phyloP scores from a whole-genome alignment of 2,797 vertebrate species.

The Pogonophryne albipinna region DNA sequence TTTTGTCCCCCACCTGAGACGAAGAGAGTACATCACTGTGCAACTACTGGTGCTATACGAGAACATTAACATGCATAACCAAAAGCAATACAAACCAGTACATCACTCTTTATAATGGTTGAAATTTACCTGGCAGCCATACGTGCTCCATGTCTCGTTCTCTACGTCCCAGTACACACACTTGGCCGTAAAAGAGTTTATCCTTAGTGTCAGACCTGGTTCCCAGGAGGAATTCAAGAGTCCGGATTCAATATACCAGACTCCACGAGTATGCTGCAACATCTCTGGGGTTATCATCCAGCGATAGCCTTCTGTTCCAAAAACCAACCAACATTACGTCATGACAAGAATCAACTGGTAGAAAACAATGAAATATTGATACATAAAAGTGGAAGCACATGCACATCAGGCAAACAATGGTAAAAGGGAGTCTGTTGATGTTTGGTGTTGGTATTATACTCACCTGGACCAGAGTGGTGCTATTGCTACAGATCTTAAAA shows the following conservation, averaged over 20 bases:
- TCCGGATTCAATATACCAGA: constrained; percentile 72
- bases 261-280: constrained; percentile 53
- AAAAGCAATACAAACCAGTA: not conserved
- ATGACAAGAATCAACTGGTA: not conserved
- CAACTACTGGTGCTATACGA: not conserved
- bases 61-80: not conserved
- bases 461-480: not conserved
- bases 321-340: constrained; percentile 13
- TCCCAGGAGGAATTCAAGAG: constrained; percentile 57
- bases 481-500: not conserved
- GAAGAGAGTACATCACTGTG: constrained; percentile 9
- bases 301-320: constrained; percentile 70
- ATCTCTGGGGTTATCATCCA: constrained; percentile 85
- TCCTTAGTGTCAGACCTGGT: constrained; percentile 41
- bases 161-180: constrained; percentile 81
- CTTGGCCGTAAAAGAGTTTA: constrained; percentile 70
- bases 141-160: constrained; percentile 64
- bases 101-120: not conserved
- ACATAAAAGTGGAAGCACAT: not conserved
- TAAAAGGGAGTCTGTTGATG: not conserved
- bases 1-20: constrained; percentile 80
- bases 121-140: constrained; percentile 79
- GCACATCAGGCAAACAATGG: not conserved
- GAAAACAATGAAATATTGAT: not conserved
- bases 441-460: not conserved